Base-by-base conservation (phyloP, 2,888 invertebrate genomes). In the Polyommatus icarus region DNA sequence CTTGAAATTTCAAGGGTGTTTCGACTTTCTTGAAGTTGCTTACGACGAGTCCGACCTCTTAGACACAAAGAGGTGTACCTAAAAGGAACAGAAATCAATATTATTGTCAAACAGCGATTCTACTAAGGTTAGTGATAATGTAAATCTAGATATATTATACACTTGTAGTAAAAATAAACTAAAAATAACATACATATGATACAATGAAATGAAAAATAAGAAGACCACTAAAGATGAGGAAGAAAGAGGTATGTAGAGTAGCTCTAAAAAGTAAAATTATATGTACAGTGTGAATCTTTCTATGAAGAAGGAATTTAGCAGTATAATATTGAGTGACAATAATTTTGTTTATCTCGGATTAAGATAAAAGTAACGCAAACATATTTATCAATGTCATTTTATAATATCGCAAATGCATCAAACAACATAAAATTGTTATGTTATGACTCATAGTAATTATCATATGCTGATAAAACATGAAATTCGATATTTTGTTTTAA, bases 21-120 rank as follows among this genome's bases (percentile, higher is more conserved):
- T 75, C 24, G 50, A 75, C 20, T 50, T 75, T 73, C 46, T 6
- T 54, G 18, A 75, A 24, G 50, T 20, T 24, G 18, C 24, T 20
- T 75, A 50, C 5, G 40, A n/a, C 20, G 46, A 46, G 54, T 20
- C 7, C 29, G 29, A 50, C 75, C 75, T 54, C 54, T 75, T 75
- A 24, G 50, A 50, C 75, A 50, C 73, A 29, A 75, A 75, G 75
- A 72, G 20, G 72, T 46, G 29, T 46, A 75, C 75, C 75, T 75
- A 12, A 12, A 50, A 75, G 15, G 10, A 18, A 29, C 36, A 40
- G n/a, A 72, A 40, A 72, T 20, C 8, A 20, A 61, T 61, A 67
- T 29, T 67, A 18, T 18, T 67, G 24, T 67, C 4, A 32, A 67
- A 6, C 18, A 54, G 5, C 54, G 46, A 54, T 54, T 5, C 18